These are phyloP conservation scores for Amphibalanus amphitrite DNA, from an alignment of 1,140 invertebrate species.

Conservation along the genomic window DNA sequence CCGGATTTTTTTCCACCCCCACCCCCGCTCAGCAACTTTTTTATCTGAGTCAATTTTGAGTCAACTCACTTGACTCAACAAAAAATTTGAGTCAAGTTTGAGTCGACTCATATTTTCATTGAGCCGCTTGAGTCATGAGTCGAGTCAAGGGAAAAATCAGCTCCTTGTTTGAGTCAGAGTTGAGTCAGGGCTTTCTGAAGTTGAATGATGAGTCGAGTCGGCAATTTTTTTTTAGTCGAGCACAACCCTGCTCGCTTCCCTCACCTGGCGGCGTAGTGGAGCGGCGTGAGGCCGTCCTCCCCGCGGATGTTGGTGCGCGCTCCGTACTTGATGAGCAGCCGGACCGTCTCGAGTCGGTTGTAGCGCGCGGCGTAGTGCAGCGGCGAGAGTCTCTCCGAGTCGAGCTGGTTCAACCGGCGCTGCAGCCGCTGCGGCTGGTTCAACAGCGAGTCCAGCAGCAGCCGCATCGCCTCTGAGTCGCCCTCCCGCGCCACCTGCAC, in stretches of 20 bases:
- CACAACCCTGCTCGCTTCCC: constrained; percentile 5
- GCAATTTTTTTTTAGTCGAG: no score
- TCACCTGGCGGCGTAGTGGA: constrained; percentile 30
- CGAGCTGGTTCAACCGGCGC: constrained; percentile 24
- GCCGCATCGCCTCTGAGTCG: constrained; percentile 11
- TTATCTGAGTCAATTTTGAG: no score
- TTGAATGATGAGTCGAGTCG: no score
- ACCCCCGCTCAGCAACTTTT: no score
- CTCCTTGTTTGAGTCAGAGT: no score
- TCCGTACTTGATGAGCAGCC: constrained; percentile 25
- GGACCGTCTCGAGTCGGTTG: constrained; percentile 24
- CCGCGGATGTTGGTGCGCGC: constrained; percentile 27
- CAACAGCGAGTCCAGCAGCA: constrained; percentile 14
- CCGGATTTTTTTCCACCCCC: no score
- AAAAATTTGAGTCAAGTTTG: no score
- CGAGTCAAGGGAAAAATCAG: no score
- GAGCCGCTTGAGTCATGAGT: no score
- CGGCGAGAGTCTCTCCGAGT: constrained; percentile 26
- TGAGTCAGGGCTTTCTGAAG: no score
- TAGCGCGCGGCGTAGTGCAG: constrained; percentile 31
- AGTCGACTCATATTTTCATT: no score
- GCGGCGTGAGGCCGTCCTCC: constrained; percentile 27
- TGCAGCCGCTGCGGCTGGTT: constrained; percentile 10
- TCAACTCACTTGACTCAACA: no score
- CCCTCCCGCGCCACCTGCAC: constrained; percentile 17